These are phyloP conservation scores for Ellobium chinense DNA, from an alignment of 2,888 invertebrate species.

Conservation along the genomic window DNA sequence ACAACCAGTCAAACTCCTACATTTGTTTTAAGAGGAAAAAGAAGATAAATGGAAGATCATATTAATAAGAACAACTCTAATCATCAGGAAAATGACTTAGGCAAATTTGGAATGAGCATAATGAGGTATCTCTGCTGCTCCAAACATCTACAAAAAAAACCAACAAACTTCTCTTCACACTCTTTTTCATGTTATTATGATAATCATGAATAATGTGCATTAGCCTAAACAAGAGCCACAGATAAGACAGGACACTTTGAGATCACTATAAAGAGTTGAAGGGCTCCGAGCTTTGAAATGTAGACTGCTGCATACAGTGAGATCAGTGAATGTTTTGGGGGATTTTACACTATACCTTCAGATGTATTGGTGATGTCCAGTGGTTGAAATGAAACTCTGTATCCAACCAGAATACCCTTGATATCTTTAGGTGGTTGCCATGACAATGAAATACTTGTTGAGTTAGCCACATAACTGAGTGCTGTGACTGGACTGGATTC, in stretches of 20 bases:
- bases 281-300: no score
- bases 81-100: not conserved
- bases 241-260: no score
- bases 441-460: conserved; percentile 34
- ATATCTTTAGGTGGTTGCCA: conserved; percentile 42
- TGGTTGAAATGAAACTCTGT: conserved; percentile 24
- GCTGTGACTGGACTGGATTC: conserved; percentile 38
- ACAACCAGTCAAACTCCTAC: not conserved
- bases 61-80: not conserved
- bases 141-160: not conserved
- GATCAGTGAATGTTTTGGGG: no score
- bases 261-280: no score
- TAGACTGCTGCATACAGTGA: no score
- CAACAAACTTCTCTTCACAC: not conserved
- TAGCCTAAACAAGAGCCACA: no score
- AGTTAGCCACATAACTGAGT: conserved; percentile 17
- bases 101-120: not conserved
- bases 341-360: no score
- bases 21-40: not conserved
- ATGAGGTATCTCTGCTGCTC: not conserved
- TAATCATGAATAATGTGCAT: no score
- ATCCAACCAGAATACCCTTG: conserved; percentile 44
- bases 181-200: not conserved
- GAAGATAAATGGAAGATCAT: no score
- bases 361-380: not conserved